phyloP scores from a whole-genome alignment of 2,797 vertebrate genomes.

The Sebastes steindachneri region DNA sequence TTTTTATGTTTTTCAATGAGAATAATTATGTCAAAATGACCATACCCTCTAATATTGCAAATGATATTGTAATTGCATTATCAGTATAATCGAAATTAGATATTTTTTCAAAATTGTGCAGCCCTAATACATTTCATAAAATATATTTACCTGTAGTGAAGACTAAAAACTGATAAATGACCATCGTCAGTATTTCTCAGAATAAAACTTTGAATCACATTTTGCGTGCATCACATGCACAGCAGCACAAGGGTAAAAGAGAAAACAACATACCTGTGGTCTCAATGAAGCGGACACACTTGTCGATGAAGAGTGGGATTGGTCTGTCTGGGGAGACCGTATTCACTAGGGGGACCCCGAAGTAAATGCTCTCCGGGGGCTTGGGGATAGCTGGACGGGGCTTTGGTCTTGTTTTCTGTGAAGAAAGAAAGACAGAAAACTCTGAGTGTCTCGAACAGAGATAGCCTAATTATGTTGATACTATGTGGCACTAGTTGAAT shows the following conservation, averaged over 20 bases:
- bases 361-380: conserved; percentile 93
- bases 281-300: conserved; percentile 96
- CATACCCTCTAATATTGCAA: too few relatives aligned
- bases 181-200: neutral
- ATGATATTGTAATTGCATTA: too few relatives aligned
- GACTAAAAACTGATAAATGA: neutral
- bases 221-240: neutral
- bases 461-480: neutral
- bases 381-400: conserved; percentile 91
- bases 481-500: neutral
- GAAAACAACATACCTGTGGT: conserved; percentile 85
- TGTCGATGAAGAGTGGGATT: conserved; percentile 95
- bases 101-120: too few relatives aligned
- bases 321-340: conserved; percentile 91
- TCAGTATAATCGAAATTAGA: too few relatives aligned
- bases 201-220: neutral
- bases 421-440: conserved; percentile 11
- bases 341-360: conserved; percentile 89
- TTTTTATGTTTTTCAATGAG: too few relatives aligned
- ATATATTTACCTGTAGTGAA: neutral
- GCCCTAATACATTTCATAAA: neutral
- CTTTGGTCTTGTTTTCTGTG: conserved; percentile 93
- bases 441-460: conserved; percentile 3
- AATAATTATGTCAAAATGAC: too few relatives aligned
- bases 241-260: neutral